phyloP scores from a whole-genome alignment of 2,797 vertebrate species.

The Myotis planiceps region DNA sequence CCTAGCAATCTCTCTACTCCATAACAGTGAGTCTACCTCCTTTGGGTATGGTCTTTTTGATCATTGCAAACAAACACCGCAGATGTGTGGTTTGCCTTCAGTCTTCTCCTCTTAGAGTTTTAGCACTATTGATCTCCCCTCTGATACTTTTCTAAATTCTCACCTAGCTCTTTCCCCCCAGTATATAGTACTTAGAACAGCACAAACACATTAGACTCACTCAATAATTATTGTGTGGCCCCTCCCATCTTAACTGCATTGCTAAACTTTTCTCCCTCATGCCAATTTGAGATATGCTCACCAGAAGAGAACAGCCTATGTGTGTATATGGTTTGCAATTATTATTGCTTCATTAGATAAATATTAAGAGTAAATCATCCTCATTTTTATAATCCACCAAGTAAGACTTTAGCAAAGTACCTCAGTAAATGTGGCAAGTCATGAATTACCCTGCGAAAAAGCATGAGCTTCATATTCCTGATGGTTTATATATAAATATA shows the following conservation, averaged over 20 bases:
- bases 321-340: neutral
- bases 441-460: neutral
- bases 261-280: neutral
- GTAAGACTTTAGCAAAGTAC: neutral
- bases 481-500: neutral
- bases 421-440: neutral
- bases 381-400: constrained; percentile 35
- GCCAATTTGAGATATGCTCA: neutral
- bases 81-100: neutral
- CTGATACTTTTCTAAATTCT: neutral
- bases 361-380: neutral
- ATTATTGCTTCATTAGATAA: constrained; percentile 37
- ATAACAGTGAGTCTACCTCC: neutral
- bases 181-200: neutral
- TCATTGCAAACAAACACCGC: neutral
- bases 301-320: neutral
- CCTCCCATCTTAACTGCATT: neutral
- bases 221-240: neutral
- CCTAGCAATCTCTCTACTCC: neutral
- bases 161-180: neutral
- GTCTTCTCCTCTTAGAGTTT: neutral
- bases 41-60: neutral
- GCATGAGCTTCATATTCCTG: neutral
- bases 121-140: neutral
- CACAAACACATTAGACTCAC: neutral